Evolutionary conservation across 64 coral and sea anemone genomes (phyloP).

Genomic region (Actinia equina): DNA sequence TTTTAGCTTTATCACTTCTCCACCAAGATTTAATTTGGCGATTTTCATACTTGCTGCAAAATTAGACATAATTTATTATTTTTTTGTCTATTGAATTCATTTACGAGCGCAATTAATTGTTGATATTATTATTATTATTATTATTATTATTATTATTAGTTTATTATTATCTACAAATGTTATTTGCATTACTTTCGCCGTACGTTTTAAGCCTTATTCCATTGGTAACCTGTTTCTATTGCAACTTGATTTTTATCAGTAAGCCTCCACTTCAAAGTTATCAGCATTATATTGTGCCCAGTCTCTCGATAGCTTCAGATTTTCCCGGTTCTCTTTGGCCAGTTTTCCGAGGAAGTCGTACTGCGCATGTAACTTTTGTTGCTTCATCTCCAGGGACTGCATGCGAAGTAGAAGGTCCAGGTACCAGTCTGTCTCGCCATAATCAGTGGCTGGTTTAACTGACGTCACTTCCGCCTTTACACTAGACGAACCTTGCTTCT

Average conservation of each 20-base stretch:
- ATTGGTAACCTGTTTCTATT: not conserved
- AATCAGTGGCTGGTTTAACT: not conserved
- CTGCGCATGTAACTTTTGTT: not conserved
- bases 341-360: slow-evolving; percentile 3
- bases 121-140: no score
- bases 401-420: not conserved
- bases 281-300: slow-evolving; percentile 1
- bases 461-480: slow-evolving; percentile 1
- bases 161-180: no score
- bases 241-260: not conserved
- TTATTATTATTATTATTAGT: no score
- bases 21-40: not conserved
- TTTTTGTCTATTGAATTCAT: no score
- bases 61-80: not conserved
- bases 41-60: not conserved
- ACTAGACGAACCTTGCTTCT: not conserved
- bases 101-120: no score
- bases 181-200: no score
- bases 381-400: slow-evolving; percentile 14
- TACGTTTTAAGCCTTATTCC: not conserved
- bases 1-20: no score
- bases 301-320: not conserved
- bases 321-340: not conserved
- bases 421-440: slow-evolving; percentile 15
- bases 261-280: not conserved